phyloP scores from a whole-genome alignment of 2,797 vertebrate species.

The Discoglossus pictus region DNA sequence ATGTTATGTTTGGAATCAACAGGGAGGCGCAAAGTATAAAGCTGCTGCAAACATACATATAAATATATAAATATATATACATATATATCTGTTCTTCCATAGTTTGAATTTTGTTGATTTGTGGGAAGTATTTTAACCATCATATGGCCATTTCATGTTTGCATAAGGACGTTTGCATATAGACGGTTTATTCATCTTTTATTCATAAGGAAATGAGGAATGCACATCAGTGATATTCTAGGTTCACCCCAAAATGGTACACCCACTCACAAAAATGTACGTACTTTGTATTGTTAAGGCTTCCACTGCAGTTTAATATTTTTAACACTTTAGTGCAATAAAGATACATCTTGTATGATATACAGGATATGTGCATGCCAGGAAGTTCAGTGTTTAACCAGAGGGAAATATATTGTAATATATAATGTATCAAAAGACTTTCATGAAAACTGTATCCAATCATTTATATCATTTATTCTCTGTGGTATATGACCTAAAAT shows the following conservation, averaged over 20 bases:
- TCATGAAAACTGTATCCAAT: constrained; percentile 72
- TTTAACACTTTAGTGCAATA: constrained; percentile 94
- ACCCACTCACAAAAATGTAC: constrained; percentile 42
- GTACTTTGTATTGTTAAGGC: constrained; percentile 72
- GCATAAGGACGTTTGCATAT: constrained; percentile 54
- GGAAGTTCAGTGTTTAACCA: constrained; percentile 77
- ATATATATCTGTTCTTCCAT: constrained; percentile 84
- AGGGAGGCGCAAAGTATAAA: constrained; percentile 99
- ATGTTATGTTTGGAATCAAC: constrained; percentile 86
- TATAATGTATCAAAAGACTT: constrained; percentile 73
- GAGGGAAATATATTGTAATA: constrained; percentile 76
- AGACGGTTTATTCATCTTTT: constrained; percentile 56
- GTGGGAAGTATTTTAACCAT: constrained; percentile 59
- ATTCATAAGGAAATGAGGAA: constrained; percentile 82
- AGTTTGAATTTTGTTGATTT: constrained; percentile 60
- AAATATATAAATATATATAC: constrained; percentile 55
- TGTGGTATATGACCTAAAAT: constrained; percentile 73
- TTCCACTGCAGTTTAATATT: constrained; percentile 89
- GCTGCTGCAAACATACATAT: constrained; percentile 86
- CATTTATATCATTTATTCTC: constrained; percentile 73
- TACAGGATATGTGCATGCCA: constrained; percentile 77
- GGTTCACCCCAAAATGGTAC: constrained; percentile 52
- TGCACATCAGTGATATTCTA: constrained; percentile 93
- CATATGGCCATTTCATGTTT: constrained; percentile 52
- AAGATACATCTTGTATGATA: constrained; percentile 77